phyloP scores from a whole-genome alignment of 2,888 invertebrate species.

The Stegophylla sp. region DNA sequence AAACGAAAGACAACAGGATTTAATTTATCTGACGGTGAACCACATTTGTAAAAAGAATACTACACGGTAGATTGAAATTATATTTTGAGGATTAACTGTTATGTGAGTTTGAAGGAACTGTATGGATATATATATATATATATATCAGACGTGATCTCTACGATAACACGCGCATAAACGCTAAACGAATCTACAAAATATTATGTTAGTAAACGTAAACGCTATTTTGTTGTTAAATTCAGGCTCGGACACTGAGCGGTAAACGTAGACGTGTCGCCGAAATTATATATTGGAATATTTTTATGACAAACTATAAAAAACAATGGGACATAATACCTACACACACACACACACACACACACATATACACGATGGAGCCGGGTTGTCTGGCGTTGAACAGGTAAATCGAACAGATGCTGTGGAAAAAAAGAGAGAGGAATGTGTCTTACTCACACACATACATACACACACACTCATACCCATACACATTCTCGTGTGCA shows the following conservation, averaged over 20 bases:
- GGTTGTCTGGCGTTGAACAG: conserved; percentile 44
- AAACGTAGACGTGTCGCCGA: conserved; percentile 20
- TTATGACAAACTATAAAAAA: conserved; percentile 49
- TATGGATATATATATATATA: neutral
- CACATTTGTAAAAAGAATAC: neutral
- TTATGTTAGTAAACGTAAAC: neutral
- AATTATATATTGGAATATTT: conserved; percentile 46
- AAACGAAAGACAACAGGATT: neutral
- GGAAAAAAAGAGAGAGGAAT: conserved; percentile 29
- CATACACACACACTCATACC: neutral
- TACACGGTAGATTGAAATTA: neutral
- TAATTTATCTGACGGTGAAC: neutral
- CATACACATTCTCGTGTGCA: neutral
- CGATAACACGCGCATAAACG: neutral
- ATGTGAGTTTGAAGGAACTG: neutral
- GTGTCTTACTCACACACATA: conserved; percentile 26
- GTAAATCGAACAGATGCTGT: conserved; percentile 37
- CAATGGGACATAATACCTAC: conserved; percentile 40
- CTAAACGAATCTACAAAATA: neutral
- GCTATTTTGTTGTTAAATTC: neutral
- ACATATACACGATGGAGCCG: conserved; percentile 44
- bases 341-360: neutral
- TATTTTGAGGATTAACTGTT: neutral
- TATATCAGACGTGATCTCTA: neutral
- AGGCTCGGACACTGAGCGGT: neutral